These are phyloP conservation scores for Brachyrhaphis roseni DNA, from an alignment of 2,797 vertebrate species.

Conservation along the genomic window DNA sequence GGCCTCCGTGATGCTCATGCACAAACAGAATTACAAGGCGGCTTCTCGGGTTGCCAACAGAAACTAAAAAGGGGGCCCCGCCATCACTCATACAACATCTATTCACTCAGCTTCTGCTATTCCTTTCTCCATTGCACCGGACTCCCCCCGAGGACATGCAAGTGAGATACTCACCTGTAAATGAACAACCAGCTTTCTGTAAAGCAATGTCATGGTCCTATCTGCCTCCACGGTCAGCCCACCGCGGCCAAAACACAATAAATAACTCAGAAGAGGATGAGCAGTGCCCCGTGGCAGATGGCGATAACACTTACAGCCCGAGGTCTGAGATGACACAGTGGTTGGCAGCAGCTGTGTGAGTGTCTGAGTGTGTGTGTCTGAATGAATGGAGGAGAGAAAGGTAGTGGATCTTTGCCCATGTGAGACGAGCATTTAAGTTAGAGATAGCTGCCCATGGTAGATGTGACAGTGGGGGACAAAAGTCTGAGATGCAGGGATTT, in stretches of 20 bases:
- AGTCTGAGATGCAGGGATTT: conserved; percentile 25
- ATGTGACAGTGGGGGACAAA: conserved; percentile 53
- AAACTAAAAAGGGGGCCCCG: conserved; percentile 39
- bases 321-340: conserved; percentile 53
- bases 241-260: conserved; percentile 62
- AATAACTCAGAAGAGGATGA: conserved; percentile 75
- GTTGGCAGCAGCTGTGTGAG: conserved; percentile 19
- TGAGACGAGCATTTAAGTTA: conserved; percentile 50
- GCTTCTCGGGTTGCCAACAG: conserved; percentile 36
- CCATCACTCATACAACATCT: conserved; percentile 33
- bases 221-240: conserved; percentile 49
- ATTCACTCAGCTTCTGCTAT: conserved; percentile 29
- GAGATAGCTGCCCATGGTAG: conserved; percentile 60
- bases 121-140: conserved; percentile 22
- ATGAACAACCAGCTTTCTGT: conserved; percentile 56
- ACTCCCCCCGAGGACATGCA: conserved; percentile 44
- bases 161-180: conserved; percentile 60
- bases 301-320: conserved; percentile 70
- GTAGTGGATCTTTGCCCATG: conserved; percentile 49
- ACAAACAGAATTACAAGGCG: conserved; percentile 62
- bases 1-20: conserved; percentile 63
- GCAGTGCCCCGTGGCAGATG: conserved; percentile 74
- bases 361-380: conserved; percentile 17
- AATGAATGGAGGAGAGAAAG: conserved; percentile 21
- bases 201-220: conserved; percentile 48